Evolutionary conservation across 1,140 invertebrate species (phyloP).

Genomic region (Zeugodacus cucurbitae): DNA sequence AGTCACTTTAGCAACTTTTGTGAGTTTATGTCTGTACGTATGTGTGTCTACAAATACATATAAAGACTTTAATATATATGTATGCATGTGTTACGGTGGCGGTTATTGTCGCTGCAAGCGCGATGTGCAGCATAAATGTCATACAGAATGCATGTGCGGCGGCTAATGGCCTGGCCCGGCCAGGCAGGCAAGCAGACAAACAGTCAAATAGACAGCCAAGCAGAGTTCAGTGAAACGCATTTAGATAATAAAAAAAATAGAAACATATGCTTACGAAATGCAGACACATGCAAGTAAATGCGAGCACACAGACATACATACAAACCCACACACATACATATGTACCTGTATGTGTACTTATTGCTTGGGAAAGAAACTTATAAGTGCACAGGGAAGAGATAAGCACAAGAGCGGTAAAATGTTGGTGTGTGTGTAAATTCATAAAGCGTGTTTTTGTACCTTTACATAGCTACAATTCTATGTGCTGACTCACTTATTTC

Average conservation of each 20-base stretch:
- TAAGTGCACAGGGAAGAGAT: background rate
- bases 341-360: background rate
- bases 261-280: background rate
- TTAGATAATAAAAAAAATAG: background rate
- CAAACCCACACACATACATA: background rate
- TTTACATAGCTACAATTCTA: background rate
- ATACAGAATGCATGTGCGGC: constrained; percentile 15
- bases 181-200: background rate
- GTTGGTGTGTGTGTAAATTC: background rate
- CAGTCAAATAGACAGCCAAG: background rate
- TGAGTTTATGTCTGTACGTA: background rate
- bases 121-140: constrained; percentile 18
- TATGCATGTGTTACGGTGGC: background rate
- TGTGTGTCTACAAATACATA: background rate
- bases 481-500: background rate
- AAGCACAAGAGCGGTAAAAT: constrained; percentile 3
- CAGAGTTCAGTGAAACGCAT: constrained; percentile 35
- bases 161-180: background rate
- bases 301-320: too few species aligned
- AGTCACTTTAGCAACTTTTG: background rate
- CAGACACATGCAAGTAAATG: background rate
- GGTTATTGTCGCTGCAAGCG: background rate
- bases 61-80: background rate
- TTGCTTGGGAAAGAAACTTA: background rate
- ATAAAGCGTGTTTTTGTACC: background rate